Conservation (phyloP, 1,140 invertebrate genomes). For the Sinonovacula constricta region DNA sequence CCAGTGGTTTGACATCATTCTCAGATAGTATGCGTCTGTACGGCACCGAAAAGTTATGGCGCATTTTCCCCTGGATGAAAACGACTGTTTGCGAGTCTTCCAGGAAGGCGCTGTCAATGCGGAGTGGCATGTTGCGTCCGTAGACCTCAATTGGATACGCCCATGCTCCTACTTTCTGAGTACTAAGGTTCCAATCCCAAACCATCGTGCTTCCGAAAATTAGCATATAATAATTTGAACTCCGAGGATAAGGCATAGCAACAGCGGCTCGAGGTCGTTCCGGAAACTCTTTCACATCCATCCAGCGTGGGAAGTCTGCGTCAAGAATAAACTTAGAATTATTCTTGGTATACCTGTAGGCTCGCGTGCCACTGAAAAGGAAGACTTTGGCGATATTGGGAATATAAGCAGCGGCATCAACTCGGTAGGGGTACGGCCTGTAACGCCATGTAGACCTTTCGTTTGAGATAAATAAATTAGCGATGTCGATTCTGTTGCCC, state of each 20-base stretch:
- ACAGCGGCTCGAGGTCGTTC: slow-evolving; percentile 36
- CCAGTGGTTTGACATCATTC: background rate
- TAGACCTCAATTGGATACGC: slow-evolving; percentile 45
- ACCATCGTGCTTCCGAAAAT: slow-evolving; percentile 48
- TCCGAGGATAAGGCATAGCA: slow-evolving; percentile 34
- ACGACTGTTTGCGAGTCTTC: background rate
- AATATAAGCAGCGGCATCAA: slow-evolving; percentile 40
- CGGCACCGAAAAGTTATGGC: slow-evolving; percentile 5
- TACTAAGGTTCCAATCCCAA: slow-evolving; percentile 42
- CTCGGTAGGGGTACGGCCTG: slow-evolving; percentile 14
- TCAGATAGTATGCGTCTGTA: slow-evolving; percentile 5
- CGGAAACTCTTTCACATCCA: slow-evolving; percentile 37
- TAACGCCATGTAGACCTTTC: background rate
- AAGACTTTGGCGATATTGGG: slow-evolving; percentile 11
- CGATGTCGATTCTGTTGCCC: background rate
- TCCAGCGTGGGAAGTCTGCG: slow-evolving; percentile 26
- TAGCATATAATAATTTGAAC: slow-evolving; percentile 35
- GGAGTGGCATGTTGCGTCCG: slow-evolving; percentile 43
- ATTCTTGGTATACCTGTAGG: slow-evolving; percentile 9
- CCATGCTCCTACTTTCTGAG: slow-evolving; percentile 37
- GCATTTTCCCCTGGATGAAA: slow-evolving; percentile 30
- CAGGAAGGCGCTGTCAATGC: slow-evolving; percentile 15
- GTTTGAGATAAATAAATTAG: slow-evolving; percentile 15
- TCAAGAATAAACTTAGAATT: background rate
- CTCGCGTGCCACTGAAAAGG: slow-evolving; percentile 27